Conservation (phyloP, 2,113 vertebrate species). For the Psilopsiagon aymara region DNA sequence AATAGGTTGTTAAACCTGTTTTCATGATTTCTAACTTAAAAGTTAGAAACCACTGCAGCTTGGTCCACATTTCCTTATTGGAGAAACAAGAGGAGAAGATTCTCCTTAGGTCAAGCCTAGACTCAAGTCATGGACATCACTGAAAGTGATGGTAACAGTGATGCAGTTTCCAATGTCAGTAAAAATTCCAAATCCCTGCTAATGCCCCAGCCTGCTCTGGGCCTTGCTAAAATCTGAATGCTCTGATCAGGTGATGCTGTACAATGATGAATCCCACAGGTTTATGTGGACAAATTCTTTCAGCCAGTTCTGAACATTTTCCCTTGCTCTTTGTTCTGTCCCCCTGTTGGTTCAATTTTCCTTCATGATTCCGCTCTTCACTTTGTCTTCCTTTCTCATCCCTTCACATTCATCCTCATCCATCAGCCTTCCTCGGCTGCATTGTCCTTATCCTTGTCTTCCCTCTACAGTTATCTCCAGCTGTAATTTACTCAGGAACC, state of each 20-base stretch:
- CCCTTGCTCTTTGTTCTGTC: neutral
- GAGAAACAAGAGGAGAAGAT: neutral
- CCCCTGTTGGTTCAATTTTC: neutral
- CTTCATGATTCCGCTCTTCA: neutral
- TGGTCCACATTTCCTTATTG: neutral
- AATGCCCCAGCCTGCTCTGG: neutral
- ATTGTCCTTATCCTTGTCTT: neutral
- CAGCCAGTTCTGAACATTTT: neutral
- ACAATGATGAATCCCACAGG: neutral
- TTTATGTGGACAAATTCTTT: neutral
- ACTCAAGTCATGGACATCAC: neutral
- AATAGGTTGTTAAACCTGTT: neutral
- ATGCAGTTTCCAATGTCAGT: neutral
- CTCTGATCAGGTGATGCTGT: neutral
- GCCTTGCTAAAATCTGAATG: neutral
- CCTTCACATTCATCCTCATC: neutral
- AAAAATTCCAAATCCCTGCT: neutral
- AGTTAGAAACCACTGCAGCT: neutral
- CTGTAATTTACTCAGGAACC: neutral
- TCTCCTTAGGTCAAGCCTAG: neutral
- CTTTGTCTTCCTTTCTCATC: neutral
- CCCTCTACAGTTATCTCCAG: neutral
- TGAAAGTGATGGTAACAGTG: neutral
- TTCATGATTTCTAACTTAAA: neutral
- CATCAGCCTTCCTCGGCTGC: neutral